Evolutionary conservation across 1,140 invertebrate species (phyloP).

Genomic region (Drosophila neocordata): DNA sequence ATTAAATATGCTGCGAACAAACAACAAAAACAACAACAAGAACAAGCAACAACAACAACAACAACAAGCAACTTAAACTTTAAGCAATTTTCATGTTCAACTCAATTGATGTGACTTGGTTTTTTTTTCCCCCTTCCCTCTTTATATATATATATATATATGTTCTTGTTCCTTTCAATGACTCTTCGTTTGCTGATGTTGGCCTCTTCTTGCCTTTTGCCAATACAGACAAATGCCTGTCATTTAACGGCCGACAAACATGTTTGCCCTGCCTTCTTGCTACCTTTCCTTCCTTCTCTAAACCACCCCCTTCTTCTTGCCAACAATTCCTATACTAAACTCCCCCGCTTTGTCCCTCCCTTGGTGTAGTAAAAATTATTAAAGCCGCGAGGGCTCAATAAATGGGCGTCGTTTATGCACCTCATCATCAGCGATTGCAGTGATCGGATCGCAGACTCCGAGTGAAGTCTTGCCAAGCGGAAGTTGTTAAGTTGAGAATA

Average conservation of each 20-base stretch:
- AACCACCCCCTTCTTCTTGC: background rate
- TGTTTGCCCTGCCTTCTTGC: constrained; percentile 52
- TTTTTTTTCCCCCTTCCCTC: background rate
- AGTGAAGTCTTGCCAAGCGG: constrained; percentile 56
- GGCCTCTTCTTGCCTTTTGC: constrained; percentile 20
- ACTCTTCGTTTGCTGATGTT: too few relatives aligned
- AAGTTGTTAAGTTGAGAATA: constrained; percentile 70
- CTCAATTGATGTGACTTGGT: constrained; percentile 64
- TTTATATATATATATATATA: too few relatives aligned
- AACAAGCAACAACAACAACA: constrained; percentile 11
- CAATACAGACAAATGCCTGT: constrained; percentile 70
- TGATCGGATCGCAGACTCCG: constrained; percentile 46
- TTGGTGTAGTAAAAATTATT: constrained; percentile 41
- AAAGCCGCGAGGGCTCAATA: constrained; percentile 75
- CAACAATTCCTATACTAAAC: too few relatives aligned
- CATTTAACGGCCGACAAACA: constrained; percentile 75
- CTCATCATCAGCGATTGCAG: constrained; percentile 77
- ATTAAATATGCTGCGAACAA: constrained; percentile 70
- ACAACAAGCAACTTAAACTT: constrained; percentile 40
- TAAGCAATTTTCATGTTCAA: constrained; percentile 76
- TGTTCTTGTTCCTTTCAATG: too few relatives aligned
- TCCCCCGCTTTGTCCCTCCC: background rate
- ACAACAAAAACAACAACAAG: constrained; percentile 44
- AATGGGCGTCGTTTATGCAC: constrained; percentile 81
- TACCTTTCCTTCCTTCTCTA: background rate